Base-by-base conservation (phyloP, 2,113 vertebrate species). In the Oncorhynchus keta region DNA sequence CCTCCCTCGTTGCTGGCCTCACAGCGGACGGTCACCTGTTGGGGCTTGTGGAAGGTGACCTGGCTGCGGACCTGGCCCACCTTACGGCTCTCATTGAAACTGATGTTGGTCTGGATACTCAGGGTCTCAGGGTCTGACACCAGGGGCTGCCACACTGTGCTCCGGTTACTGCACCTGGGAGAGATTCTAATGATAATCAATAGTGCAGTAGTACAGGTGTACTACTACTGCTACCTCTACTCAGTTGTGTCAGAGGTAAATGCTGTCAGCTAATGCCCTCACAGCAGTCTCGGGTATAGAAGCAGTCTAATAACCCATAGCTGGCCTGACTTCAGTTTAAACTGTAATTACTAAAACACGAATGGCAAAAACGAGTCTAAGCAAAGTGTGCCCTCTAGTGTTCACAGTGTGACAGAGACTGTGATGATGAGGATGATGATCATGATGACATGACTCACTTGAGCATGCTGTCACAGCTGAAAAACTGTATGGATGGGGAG, bases 401-500 rank as follows among this genome's bases (percentile, higher is more conserved):
- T 79, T 79, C 51, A 62, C 48, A 57, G 9, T 68, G 48, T 64
- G 76, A 62, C 7, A 62, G 39, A 45, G 28, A 55, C 59, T 16
- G 59, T 22, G 59, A 62, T 22, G 6, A 62, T 24, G 49, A 64
- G 2, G 16, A 16, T n/a, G 6, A 22, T 30, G 49, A 70, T 35
- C 1, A 35, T 35, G 35, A 35, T 35, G 35, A 35, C 35, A 35
- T 0, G 68, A 76, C 90, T 94, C 83, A 98, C 98, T 95, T 93
- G 89, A 94, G 95, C 84, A 96, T 94, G 89, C 96, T 92, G 1
- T 92, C 94, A 82, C 98, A 99, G 78, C 93, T 94, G 85, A 93
- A 96, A 97, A 97, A 99, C 73, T 89, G 92, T 76, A 99, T 93
- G 74, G 87, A 88, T 0, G 98, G 98, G 77, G 92, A 82, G n/a